Percentiles rank a stretch among this genome's conserved stretches.
Evolutionary conservation across 2,888 invertebrate species (phyloP).

Genomic region (Nasonia oneida): DNA sequence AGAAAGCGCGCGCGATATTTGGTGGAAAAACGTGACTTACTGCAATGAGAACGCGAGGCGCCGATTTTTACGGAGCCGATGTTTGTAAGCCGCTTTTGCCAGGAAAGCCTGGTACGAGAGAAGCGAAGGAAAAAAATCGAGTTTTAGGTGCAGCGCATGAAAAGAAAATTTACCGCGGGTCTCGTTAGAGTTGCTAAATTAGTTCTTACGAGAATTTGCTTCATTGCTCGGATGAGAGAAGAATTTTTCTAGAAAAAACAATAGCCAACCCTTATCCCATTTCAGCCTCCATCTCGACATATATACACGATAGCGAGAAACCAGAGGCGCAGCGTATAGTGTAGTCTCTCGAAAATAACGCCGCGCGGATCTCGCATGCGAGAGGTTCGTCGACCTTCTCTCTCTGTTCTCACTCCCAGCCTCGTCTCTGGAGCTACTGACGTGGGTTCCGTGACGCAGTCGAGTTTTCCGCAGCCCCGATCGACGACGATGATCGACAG

Average conservation of each 20-base stretch:
- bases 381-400: slow-evolving; percentile 63
- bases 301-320: slow-evolving; percentile 3
- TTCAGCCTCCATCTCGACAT: neutral
- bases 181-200: too few relatives aligned
- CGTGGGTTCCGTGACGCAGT: slow-evolving; percentile 45
- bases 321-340: neutral
- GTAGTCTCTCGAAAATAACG: slow-evolving; percentile 49
- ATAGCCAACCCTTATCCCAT: neutral
- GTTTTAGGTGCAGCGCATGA: neutral
- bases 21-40: slow-evolving; percentile 59
- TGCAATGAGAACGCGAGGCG: slow-evolving; percentile 9
- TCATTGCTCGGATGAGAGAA: too few relatives aligned
- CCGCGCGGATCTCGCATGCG: neutral
- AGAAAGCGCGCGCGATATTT: slow-evolving; percentile 56
- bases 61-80: slow-evolving; percentile 15
- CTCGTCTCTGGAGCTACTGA: slow-evolving; percentile 17
- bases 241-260: too few relatives aligned
- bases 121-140: neutral
- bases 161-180: neutral
- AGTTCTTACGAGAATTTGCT: too few relatives aligned
- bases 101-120: neutral
- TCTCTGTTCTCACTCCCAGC: slow-evolving; percentile 28
- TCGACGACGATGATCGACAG: slow-evolving; percentile 24
- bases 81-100: neutral
- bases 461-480: neutral